Evolutionary conservation across 2,888 invertebrate species (phyloP).

Genomic region (Tolmerus cingulatus): DNA sequence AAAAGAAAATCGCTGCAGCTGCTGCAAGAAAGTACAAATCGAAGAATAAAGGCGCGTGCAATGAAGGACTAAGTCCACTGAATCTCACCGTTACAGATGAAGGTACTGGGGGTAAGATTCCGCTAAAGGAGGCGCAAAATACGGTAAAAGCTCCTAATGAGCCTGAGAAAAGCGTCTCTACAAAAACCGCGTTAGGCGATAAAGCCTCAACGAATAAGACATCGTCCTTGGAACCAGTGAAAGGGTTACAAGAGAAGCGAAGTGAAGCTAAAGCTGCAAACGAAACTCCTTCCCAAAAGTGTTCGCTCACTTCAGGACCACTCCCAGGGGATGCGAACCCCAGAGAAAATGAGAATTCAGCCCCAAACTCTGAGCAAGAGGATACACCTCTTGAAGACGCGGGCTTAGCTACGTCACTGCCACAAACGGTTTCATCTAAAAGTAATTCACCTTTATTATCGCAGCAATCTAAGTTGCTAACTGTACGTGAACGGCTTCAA

Average conservation of each 20-base stretch:
- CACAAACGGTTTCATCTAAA: slow-evolving; percentile 39
- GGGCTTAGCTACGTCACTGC: slow-evolving; percentile 31
- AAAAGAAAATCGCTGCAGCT: neutral
- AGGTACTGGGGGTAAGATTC: neutral
- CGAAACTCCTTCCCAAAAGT: neutral
- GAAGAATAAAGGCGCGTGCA: neutral
- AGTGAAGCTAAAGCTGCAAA: neutral
- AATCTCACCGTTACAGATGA: neutral
- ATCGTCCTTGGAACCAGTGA: neutral
- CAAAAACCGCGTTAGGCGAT: neutral
- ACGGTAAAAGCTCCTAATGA: neutral
- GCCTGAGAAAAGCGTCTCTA: neutral
- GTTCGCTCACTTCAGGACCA: neutral
- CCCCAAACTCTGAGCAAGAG: neutral
- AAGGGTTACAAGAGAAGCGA: neutral
- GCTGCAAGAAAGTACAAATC: neutral
- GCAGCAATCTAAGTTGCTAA: slow-evolving; percentile 23
- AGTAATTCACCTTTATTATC: neutral
- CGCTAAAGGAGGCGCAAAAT: neutral
- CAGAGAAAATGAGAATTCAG: neutral
- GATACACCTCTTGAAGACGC: neutral
- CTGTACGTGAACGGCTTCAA: slow-evolving; percentile 42
- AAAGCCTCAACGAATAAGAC: neutral
- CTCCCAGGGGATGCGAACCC: neutral
- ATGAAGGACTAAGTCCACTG: neutral